A percentile compares a stretch with the other conserved stretches of the same genome.
Evolutionary conservation across 37 sponge, comb jelly and placozoan species (phyloP).

Genomic region (Hexactinellida sp.): DNA sequence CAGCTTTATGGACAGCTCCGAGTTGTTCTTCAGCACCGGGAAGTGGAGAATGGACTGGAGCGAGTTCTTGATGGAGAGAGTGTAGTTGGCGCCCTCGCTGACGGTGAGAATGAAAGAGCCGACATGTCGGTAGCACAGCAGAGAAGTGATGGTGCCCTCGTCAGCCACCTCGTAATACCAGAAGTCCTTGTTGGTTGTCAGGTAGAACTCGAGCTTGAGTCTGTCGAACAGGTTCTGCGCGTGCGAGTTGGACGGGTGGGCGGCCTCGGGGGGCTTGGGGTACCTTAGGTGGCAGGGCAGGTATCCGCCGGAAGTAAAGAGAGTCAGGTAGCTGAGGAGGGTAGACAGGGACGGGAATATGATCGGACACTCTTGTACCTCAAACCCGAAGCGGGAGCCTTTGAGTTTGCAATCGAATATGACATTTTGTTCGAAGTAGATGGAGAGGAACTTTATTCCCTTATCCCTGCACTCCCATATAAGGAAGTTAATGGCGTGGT

Average conservation of each 20-base stretch:
- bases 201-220: not conserved
- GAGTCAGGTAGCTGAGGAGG: not conserved
- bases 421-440: not conserved
- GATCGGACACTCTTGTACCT: constrained; percentile 1
- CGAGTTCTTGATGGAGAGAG: not conserved
- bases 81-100: not conserved
- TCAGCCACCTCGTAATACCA: not conserved
- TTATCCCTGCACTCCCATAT: not conserved
- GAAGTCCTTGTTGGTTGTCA: not conserved
- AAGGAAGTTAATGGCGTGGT: not conserved
- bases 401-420: not conserved
- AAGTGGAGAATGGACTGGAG: not conserved
- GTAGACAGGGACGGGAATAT: not conserved
- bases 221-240: not conserved
- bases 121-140: not conserved
- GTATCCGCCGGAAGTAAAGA: not conserved
- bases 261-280: not conserved
- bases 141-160: not conserved
- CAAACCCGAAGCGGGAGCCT: not conserved
- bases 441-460: not conserved
- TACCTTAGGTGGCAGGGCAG: not conserved
- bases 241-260: not conserved
- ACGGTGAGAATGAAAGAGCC: not conserved
- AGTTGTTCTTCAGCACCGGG: not conserved
- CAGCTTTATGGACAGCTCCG: not conserved